phyloP scores from a whole-genome alignment of 2,113 vertebrate species.

The Emberiza fucata region DNA sequence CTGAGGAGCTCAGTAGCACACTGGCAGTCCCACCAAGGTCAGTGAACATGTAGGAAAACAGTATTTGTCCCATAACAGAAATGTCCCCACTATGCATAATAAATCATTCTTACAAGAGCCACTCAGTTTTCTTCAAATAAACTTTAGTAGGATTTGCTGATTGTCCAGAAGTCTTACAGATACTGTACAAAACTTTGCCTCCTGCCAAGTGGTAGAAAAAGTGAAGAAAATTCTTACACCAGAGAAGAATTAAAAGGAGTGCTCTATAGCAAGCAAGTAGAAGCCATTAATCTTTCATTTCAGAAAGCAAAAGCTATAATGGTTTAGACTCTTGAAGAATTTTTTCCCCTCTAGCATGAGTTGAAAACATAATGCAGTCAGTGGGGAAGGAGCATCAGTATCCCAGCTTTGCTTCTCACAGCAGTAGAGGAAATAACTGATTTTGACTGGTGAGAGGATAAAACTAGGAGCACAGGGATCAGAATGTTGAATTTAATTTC shows the following conservation, averaged over 20 bases:
- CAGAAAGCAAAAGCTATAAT: background rate
- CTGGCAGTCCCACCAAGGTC: background rate
- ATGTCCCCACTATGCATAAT: background rate
- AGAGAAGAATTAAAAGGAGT: background rate
- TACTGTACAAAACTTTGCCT: background rate
- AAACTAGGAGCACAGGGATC: background rate
- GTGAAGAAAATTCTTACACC: background rate
- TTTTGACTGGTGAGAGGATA: background rate
- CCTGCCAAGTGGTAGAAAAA: background rate
- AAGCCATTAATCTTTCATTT: background rate
- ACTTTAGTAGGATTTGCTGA: background rate
- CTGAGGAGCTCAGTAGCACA: background rate
- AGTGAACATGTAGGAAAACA: background rate
- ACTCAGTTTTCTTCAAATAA: background rate
- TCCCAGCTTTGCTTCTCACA: background rate
- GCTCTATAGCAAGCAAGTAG: background rate
- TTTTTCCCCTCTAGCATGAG: background rate
- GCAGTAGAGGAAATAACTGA: background rate
- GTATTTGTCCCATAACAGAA: background rate
- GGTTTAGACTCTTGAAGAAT: background rate
- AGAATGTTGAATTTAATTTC: background rate
- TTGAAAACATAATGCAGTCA: background rate
- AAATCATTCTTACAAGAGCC: background rate
- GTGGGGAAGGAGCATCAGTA: background rate
- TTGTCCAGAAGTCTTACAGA: background rate